Evolutionary conservation across 2,113 vertebrate species (phyloP), one percentile per base, ranked within the genome.

Genomic region (Pungitius pungitius): DNA sequence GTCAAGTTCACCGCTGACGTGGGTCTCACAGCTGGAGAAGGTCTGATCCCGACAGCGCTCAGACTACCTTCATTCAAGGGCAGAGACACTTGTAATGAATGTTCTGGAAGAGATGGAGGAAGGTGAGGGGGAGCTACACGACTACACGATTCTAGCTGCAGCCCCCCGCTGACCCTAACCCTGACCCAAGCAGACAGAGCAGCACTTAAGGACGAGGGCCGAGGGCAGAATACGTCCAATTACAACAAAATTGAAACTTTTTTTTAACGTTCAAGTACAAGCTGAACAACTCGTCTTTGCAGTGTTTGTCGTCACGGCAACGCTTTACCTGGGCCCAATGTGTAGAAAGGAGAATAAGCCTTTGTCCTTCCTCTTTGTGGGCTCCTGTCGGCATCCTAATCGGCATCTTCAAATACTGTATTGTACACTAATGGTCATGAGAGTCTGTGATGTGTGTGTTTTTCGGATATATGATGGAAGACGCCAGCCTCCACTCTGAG

Each of bases 261-360:
- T 43, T 45, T 26, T 61, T 59, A n/a, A 37, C 39, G 26, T 47
- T 27, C 35, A 22, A 55, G 12, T 26, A 39, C 78, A 15, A 37
- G 42, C 18, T 14, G 40, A 64, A 72, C 27, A 22, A 22, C 11
- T 17, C 0, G 60, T 75, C 54, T 51, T 54, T n/a, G 15, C 35
- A 13, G 54, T 22, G 59, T 35, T 37, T 42, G 69, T 83, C 67
- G 58, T 75, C 81, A 77, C 5, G 69, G 81, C 42, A 83, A 83
- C 74, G 5, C 49, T 59, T 80, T 45, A 0, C 56, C 52, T 52
- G 20, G 14, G 13, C 27, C 35, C 58, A 37, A 33, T 43, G 7
- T 45, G 17, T 1, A 27, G 24, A 13, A 13, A 47, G 65, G 11
- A 42, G 22, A 58, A 49, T 2, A 18, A 18, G 40, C 5, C 22